phyloP scores from a whole-genome alignment of 2,888 invertebrate species.

The Pollenia labialis region DNA sequence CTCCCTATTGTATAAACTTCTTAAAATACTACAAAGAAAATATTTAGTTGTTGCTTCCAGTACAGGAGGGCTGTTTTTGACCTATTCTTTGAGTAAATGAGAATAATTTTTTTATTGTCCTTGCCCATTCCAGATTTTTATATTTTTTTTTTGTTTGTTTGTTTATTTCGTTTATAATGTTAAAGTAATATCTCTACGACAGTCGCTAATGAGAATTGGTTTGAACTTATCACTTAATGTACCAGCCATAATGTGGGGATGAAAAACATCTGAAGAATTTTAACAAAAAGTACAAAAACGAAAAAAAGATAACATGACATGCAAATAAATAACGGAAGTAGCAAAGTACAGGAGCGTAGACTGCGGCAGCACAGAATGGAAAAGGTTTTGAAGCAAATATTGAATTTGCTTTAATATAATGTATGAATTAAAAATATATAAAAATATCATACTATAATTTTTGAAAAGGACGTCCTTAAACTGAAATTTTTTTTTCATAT shows the following conservation, averaged over 20 bases:
- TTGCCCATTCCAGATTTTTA: conserved; percentile 15
- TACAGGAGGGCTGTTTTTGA: neutral
- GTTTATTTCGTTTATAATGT: conserved; percentile 28
- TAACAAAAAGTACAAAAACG: neutral
- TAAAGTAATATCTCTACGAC: conserved; percentile 38
- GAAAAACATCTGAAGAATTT: neutral
- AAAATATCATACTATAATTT: too few relatives aligned
- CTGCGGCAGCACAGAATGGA: neutral
- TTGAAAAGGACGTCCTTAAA: too few relatives aligned
- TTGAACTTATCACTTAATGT: conserved; percentile 66
- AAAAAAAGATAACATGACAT: conserved; percentile 29
- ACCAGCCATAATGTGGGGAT: conserved; percentile 32
- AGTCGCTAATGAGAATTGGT: conserved; percentile 63
- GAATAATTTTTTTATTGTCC: conserved; percentile 27
- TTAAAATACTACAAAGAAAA: neutral
- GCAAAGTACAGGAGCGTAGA: neutral
- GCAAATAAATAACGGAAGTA: conserved; percentile 26
- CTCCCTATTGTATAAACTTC: neutral
- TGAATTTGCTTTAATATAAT: too few relatives aligned
- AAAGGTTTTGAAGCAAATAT: too few relatives aligned
- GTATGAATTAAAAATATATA: too few relatives aligned
- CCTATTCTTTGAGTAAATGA: conserved; percentile 32
- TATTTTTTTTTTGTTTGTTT: neutral
- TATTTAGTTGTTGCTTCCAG: neutral
- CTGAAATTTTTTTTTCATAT: too few relatives aligned